Evolutionary conservation across 2,888 invertebrate species (phyloP).

Genomic region (Physocephala rufipes): DNA sequence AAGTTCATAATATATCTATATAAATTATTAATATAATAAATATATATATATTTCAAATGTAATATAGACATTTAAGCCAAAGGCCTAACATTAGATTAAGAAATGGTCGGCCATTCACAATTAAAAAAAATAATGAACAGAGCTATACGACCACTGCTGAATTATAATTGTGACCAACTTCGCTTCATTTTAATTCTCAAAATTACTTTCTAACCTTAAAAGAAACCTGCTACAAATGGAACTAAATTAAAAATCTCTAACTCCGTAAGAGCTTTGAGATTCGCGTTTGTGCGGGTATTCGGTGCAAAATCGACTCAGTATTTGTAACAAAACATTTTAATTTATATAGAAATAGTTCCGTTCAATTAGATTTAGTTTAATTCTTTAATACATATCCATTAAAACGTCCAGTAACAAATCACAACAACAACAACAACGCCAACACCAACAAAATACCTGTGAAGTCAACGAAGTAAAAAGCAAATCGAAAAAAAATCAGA

Average conservation of each 20-base stretch:
- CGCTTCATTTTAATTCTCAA: slow-evolving; percentile 32
- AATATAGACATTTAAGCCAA: too few species aligned
- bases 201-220: slow-evolving; percentile 35
- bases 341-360: slow-evolving; percentile 44
- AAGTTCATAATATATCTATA: too few species aligned
- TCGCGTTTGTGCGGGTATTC: slow-evolving; percentile 37
- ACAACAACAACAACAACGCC: slow-evolving; percentile 43
- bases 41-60: too few species aligned
- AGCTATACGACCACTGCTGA: neutral
- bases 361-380: slow-evolving; percentile 46
- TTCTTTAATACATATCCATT: slow-evolving; percentile 48
- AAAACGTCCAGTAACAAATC: slow-evolving; percentile 47
- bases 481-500: slow-evolving; percentile 35
- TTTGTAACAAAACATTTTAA: slow-evolving; percentile 21
- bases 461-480: slow-evolving; percentile 42
- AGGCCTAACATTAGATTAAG: too few species aligned
- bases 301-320: slow-evolving; percentile 20
- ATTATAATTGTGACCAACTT: slow-evolving; percentile 27
- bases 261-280: slow-evolving; percentile 33
- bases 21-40: too few species aligned
- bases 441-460: slow-evolving; percentile 46
- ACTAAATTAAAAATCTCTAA: slow-evolving; percentile 17
- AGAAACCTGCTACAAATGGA: slow-evolving; percentile 29
- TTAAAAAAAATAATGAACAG: slow-evolving; percentile 9
- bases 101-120: neutral